These are phyloP conservation scores for Lacerta viridis DNA, from an alignment of 2,797 vertebrate species.

Conservation along the genomic window DNA sequence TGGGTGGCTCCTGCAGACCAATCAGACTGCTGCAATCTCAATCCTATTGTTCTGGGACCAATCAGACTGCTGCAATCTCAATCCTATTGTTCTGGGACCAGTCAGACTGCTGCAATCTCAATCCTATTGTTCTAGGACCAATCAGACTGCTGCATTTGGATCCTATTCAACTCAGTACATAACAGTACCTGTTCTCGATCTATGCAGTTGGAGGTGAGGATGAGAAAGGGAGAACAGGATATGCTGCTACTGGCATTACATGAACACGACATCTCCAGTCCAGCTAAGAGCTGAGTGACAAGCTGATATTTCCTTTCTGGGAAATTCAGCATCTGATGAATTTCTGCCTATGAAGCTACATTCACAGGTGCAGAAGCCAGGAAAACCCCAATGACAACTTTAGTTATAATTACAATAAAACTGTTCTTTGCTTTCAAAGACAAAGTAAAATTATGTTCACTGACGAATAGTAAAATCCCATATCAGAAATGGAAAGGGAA, in stretches of 20 bases:
- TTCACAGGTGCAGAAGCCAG: not conserved
- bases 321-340: not conserved
- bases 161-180: too few relatives aligned
- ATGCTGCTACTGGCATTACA: not conserved
- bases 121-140: too few relatives aligned
- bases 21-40: too few relatives aligned
- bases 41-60: too few relatives aligned
- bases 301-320: not conserved
- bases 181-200: not conserved
- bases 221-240: not conserved
- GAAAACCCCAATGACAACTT: not conserved
- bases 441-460: not conserved
- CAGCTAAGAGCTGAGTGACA: not conserved
- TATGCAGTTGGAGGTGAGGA: not conserved
- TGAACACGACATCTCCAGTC: not conserved
- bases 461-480: not conserved
- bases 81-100: too few relatives aligned
- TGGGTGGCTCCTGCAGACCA: too few relatives aligned
- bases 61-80: too few relatives aligned
- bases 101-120: too few relatives aligned
- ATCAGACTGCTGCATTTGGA: too few relatives aligned
- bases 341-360: not conserved
- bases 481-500: constrained; percentile 34
- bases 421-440: not conserved
- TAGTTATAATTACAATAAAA: not conserved